Base-by-base conservation (phyloP, 2,888 invertebrate genomes). In the Charanyca ferruginea region DNA sequence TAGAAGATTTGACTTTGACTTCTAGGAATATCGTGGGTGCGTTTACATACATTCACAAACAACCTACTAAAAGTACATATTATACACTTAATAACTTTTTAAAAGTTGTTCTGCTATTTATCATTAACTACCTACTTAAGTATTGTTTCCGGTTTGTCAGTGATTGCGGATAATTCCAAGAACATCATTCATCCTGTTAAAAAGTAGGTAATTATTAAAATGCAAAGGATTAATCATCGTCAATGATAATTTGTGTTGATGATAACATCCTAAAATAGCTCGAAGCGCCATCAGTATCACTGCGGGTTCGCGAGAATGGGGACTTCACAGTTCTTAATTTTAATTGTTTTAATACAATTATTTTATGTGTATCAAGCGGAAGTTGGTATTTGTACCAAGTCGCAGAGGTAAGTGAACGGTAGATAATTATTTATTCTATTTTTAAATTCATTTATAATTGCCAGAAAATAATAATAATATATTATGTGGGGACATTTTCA, bases 281-380 rank as follows among this genome's bases (percentile, higher is more conserved):
- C 23, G 23, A 28, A 59, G 60, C 6, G 32, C 47, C 47, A 59
- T 70, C 60, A 66, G 66, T 66, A 25, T 70, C 38, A n/a, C 20
- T 8, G 20, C 9, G 9, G 23, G 41, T 41, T 41, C 20, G 32
- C 60, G 23, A 59, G 41, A n/a, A 66, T 66, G 66, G 47, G 20
- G 60, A n/a, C 60, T n/a, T 20, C 41, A 0, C 41, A 32, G 2
- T 16, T 23, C 6, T 59, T 70, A 32, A 23, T 59, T 41, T 25
- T 70, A 32, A 59, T 66, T 69, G 9, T 66, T 59, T 41, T 66
- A 60, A 16, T 48, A 23, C 60, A 70, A 70, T 48, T 66, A 8
- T 32, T 59, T 41, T 16, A 23, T 41, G 66, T 70, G 60, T 1
- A 13, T 16, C 47, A 59, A 20, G 66, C 66, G 6, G 20, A 5